Conservation (phyloP, 2,888 invertebrate genomes). For the Pristionchus fissidentatus region DNA sequence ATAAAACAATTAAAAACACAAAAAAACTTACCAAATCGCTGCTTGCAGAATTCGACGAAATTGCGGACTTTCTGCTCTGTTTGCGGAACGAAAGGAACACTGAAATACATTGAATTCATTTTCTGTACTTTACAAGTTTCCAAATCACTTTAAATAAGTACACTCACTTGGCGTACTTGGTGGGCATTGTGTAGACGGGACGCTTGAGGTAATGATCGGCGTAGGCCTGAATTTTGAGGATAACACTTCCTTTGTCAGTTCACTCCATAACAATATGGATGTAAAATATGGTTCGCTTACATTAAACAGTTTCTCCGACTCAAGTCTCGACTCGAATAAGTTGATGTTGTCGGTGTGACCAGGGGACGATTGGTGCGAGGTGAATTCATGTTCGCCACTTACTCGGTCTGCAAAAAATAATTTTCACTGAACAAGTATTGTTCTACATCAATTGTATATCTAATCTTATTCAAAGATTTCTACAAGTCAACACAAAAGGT, state of each 20-base stretch:
- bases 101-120: slow-evolving; percentile 6
- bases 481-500: too few species aligned
- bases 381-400: slow-evolving; percentile 18
- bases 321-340: slow-evolving; percentile 52
- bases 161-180: slow-evolving; percentile 45
- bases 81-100: slow-evolving; percentile 50
- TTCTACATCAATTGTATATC: too few species aligned
- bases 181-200: slow-evolving; percentile 52
- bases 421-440: not conserved
- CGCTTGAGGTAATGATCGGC: slow-evolving; percentile 55
- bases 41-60: slow-evolving; percentile 51
- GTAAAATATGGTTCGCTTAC: not conserved
- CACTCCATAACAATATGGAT: not conserved
- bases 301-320: slow-evolving; percentile 52
- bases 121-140: not conserved
- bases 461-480: too few species aligned
- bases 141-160: not conserved
- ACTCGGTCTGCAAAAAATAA: slow-evolving; percentile 11
- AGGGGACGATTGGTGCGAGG: not conserved
- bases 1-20: too few species aligned
- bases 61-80: slow-evolving; percentile 48
- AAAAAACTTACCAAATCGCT: slow-evolving; percentile 30
- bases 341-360: slow-evolving; percentile 50
- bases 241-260: not conserved
- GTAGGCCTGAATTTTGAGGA: slow-evolving; percentile 51